A percentile compares a stretch with the other conserved stretches of the same genome.
phyloP scores from a whole-genome alignment of 2,888 invertebrate species.

The Lasioglossum calceatum region DNA sequence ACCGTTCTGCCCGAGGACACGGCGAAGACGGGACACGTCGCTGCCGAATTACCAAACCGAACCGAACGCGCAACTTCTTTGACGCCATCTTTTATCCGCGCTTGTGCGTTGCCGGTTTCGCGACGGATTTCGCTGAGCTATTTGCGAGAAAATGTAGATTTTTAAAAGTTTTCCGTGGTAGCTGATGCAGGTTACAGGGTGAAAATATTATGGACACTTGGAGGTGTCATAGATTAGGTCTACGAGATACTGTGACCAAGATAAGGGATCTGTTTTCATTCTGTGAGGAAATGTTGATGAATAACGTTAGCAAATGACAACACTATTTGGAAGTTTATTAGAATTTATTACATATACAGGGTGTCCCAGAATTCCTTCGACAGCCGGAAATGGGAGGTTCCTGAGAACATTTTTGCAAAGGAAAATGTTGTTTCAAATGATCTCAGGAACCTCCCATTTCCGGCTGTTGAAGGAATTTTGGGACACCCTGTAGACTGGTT shows the following conservation, averaged over 20 bases:
- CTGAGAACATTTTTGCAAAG: too few relatives aligned
- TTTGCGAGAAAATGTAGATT: background rate
- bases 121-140: background rate
- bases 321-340: background rate
- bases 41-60: constrained; percentile 30
- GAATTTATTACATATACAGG: background rate
- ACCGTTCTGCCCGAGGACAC: background rate
- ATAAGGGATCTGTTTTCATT: background rate
- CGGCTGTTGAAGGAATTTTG: too few relatives aligned
- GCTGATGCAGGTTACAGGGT: background rate
- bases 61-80: constrained; percentile 22
- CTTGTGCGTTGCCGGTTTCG: constrained; percentile 6
- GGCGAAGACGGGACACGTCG: background rate
- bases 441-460: too few relatives aligned
- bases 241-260: background rate
- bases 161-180: background rate
- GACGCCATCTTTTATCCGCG: background rate
- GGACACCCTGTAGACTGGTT: too few relatives aligned
- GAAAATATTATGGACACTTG: background rate
- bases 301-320: background rate
- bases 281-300: background rate
- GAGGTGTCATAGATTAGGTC: background rate
- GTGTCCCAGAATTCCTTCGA: too few relatives aligned
- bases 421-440: too few relatives aligned
- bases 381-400: too few relatives aligned